These are phyloP conservation scores for Falco novaeseelandiae DNA, from an alignment of 2,797 vertebrate genomes.

Conservation along the genomic window DNA sequence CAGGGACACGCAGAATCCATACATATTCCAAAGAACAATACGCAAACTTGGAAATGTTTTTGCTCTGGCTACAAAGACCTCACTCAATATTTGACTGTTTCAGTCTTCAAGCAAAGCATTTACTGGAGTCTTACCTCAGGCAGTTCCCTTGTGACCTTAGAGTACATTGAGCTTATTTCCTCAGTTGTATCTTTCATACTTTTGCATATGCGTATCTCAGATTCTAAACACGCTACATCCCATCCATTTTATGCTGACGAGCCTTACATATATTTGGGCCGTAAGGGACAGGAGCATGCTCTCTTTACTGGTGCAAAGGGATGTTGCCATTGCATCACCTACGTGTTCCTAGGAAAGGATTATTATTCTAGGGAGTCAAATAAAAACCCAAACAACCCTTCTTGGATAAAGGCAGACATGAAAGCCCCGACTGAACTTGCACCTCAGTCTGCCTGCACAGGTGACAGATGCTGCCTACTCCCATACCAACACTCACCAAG, in stretches of 20 bases:
- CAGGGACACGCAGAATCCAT: slow-evolving; percentile 41
- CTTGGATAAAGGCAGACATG: background rate
- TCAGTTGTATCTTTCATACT: background rate
- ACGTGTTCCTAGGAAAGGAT: background rate
- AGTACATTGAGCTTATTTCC: background rate
- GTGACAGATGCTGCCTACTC: slow-evolving; percentile 31
- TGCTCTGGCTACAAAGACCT: slow-evolving; percentile 65
- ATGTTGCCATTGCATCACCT: background rate
- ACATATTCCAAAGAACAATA: background rate
- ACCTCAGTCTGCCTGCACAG: background rate
- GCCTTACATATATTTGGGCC: rapidly evolving
- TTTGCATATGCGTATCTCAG: background rate
- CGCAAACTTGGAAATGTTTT: slow-evolving; percentile 38
- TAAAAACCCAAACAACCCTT: background rate
- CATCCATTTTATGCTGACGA: background rate
- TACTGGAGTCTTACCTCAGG: background rate
- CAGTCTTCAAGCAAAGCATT: background rate
- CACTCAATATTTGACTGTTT: slow-evolving; percentile 8
- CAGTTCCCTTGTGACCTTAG: background rate
- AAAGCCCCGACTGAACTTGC: background rate
- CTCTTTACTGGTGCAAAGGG: background rate
- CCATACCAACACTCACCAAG: background rate
- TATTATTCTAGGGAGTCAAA: background rate
- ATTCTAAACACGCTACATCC: background rate
- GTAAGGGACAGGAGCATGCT: background rate